Conservation (phyloP, 2,888 invertebrate species). For the Scaptomyza polygonia region DNA sequence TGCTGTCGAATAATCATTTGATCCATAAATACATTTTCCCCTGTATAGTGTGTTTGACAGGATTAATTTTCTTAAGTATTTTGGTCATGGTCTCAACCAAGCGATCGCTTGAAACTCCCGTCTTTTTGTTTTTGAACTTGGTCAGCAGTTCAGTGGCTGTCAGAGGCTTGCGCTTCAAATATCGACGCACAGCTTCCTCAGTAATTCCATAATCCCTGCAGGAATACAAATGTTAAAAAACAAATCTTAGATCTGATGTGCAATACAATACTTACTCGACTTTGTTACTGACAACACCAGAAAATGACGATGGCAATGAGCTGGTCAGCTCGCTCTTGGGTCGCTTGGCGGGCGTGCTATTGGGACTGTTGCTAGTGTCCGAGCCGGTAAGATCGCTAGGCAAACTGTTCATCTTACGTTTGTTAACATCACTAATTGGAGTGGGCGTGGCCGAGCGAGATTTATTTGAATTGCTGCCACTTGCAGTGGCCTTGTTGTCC, state of each 20-base stretch:
- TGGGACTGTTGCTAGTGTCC: constrained; percentile 83
- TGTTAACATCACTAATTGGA: constrained; percentile 67
- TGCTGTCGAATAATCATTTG: constrained; percentile 78
- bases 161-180: constrained; percentile 98
- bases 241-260: not conserved
- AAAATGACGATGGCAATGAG: constrained; percentile 83
- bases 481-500: constrained; percentile 77
- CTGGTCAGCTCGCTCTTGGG: constrained; percentile 79
- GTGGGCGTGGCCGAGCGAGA: constrained; percentile 85
- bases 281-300: constrained; percentile 82
- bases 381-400: constrained; percentile 83
- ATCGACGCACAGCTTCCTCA: constrained; percentile 96
- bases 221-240: not conserved
- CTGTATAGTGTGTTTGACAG: constrained; percentile 95
- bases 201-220: constrained; percentile 94
- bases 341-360: constrained; percentile 83
- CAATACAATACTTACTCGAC: constrained; percentile 78
- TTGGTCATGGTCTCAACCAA: constrained; percentile 97
- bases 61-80: constrained; percentile 97
- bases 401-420: constrained; percentile 83
- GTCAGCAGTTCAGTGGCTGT: constrained; percentile 97
- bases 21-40: constrained; percentile 97
- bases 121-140: constrained; percentile 97
- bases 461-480: constrained; percentile 72
- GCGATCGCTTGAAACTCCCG: constrained; percentile 94